phyloP scores from a whole-genome alignment of 2,113 vertebrate species.

The Mobula birostris region DNA sequence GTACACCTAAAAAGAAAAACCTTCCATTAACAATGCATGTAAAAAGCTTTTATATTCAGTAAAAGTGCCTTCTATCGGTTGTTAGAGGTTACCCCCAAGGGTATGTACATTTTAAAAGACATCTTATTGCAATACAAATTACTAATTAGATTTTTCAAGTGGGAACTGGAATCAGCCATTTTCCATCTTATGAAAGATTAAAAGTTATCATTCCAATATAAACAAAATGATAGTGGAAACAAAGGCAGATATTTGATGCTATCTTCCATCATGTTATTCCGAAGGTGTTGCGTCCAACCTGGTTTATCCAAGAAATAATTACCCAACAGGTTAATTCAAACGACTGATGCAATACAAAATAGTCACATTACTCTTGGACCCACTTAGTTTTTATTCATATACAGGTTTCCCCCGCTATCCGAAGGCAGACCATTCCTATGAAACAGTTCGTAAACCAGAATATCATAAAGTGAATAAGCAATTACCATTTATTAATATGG shows the following conservation, averaged over 20 bases:
- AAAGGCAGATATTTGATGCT: background rate
- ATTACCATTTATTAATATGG: too few species aligned
- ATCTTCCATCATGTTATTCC: background rate
- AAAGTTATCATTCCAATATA: background rate
- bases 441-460: too few species aligned
- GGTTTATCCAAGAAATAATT: background rate
- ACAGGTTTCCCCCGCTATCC: too few species aligned
- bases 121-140: background rate
- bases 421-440: too few species aligned
- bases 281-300: background rate
- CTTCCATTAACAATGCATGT: background rate
- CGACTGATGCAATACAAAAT: background rate
- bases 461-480: too few species aligned
- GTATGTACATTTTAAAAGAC: background rate
- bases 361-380: background rate
- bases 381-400: background rate
- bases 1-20: slow-evolving; percentile 48
- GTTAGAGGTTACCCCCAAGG: background rate
- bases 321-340: background rate
- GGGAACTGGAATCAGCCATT: background rate
- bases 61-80: background rate
- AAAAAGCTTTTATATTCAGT: background rate
- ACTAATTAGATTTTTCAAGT: background rate
- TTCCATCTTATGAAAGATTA: background rate
- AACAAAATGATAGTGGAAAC: background rate